Evolutionary conservation across 2,888 invertebrate species (phyloP).

Genomic region (Coenonympha glycerion): DNA sequence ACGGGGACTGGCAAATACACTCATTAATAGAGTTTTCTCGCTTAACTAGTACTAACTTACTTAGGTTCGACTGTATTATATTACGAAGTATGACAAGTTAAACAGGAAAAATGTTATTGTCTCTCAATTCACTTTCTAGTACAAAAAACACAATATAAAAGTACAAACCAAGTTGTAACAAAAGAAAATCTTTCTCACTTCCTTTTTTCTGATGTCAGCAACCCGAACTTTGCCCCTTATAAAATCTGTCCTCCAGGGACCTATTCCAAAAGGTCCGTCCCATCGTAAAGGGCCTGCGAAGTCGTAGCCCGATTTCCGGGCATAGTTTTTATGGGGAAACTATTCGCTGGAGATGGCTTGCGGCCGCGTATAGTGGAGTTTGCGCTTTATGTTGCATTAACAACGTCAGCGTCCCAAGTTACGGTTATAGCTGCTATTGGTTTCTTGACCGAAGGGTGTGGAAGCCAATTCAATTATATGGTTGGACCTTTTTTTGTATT

Average conservation of each 20-base stretch:
- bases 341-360: constrained; percentile 29
- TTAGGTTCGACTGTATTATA: too few species aligned
- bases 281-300: constrained; percentile 18
- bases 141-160: neutral
- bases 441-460: constrained; percentile 4
- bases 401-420: constrained; percentile 1
- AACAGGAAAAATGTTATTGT: too few species aligned
- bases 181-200: neutral
- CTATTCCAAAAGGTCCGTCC: neutral
- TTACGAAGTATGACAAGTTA: too few species aligned
- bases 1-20: too few species aligned
- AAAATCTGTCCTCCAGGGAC: constrained; percentile 16
- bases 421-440: neutral
- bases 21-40: too few species aligned
- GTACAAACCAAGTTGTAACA: neutral
- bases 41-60: too few species aligned
- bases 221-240: constrained; percentile 11
- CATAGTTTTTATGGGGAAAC: constrained; percentile 39
- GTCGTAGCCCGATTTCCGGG: constrained; percentile 23
- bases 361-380: too few species aligned
- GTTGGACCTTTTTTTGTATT: neutral
- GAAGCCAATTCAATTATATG: neutral
- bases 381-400: constrained; percentile 13
- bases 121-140: too few species aligned
- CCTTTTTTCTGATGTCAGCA: neutral